phyloP scores from a whole-genome alignment of 1,140 invertebrate genomes.

The Scaptomyza pallida region DNA sequence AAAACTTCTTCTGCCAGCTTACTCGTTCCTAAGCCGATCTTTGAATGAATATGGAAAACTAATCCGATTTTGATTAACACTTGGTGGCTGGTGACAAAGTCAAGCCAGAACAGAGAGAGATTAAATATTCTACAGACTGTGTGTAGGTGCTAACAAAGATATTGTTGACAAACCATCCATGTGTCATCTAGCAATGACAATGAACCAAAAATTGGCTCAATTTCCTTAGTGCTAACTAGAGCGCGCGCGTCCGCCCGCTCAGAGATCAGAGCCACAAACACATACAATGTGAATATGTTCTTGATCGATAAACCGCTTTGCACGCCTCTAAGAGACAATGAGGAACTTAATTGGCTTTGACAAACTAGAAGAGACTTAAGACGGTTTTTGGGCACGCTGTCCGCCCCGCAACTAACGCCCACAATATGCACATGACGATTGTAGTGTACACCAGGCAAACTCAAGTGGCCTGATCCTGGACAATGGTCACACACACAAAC shows the following conservation, averaged over 20 bases:
- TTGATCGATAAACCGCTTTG: conserved; percentile 48
- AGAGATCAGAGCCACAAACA: conserved; percentile 1
- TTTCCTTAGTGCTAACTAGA: conserved; percentile 62
- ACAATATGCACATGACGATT: conserved; percentile 34
- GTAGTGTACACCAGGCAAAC: conserved; percentile 1
- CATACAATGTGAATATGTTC: background rate
- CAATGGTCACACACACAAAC: conserved; percentile 20
- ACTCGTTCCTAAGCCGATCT: conserved; percentile 1
- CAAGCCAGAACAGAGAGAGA: conserved; percentile 25
- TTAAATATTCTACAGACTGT: conserved; percentile 1
- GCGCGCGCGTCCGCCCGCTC: conserved; percentile 36
- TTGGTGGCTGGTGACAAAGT: conserved; percentile 25
- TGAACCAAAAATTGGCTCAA: conserved; percentile 61
- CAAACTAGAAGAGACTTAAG: conserved; percentile 48
- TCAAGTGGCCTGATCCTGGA: conserved; percentile 42
- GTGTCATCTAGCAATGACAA: conserved; percentile 10
- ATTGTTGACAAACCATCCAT: conserved; percentile 47
- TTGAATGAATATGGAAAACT: background rate
- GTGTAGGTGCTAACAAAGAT: conserved; percentile 11
- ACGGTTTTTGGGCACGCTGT: conserved; percentile 48
- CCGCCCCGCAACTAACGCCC: conserved; percentile 53
- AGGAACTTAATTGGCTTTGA: conserved; percentile 71
- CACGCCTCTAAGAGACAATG: conserved; percentile 51
- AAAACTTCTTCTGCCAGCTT: background rate
- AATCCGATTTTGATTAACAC: conserved; percentile 23